Percentiles rank a stretch among this genome's conserved stretches.
Conservation (phyloP, 2,888 invertebrate species). For the Epistrophella euchroma region DNA sequence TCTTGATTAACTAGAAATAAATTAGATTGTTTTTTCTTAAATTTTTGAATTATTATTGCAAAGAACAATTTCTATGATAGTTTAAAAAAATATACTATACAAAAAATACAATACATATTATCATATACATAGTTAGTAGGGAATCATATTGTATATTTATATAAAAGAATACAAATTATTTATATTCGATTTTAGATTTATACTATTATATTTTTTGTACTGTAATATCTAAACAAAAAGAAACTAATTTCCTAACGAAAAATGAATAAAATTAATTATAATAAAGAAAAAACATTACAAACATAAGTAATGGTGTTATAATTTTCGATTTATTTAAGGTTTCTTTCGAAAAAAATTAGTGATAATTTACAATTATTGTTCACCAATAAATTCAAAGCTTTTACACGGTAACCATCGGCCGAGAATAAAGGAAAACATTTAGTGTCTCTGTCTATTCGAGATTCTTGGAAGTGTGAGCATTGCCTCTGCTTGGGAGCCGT, state of each 20-base stretch:
- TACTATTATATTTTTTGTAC: constrained; percentile 78
- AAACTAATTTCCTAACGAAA: constrained; percentile 76
- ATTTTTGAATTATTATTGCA: constrained; percentile 21
- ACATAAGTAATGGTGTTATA: constrained; percentile 8
- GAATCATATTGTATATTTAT: constrained; percentile 68
- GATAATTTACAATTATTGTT: no score
- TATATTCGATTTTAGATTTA: constrained; percentile 78
- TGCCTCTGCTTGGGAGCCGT: no score
- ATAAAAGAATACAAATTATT: constrained; percentile 75
- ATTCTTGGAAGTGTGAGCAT: no score
- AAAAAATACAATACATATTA: constrained; percentile 42
- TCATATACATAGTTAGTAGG: constrained; percentile 61
- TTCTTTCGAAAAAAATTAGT: no score
- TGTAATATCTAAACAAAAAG: constrained; percentile 76
- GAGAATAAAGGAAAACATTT: no score
- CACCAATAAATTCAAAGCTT: no score
- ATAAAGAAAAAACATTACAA: constrained; percentile 51
- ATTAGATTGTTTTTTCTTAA: constrained; percentile 43
- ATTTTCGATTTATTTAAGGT: neutral
- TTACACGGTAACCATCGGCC: no score
- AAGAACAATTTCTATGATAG: constrained; percentile 64
- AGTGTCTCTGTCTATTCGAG: no score
- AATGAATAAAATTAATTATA: constrained; percentile 54
- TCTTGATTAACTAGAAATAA: constrained; percentile 50
- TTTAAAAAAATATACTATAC: constrained; percentile 48